Conservation (phyloP, 2,888 invertebrate species). For the Lacanobia oleracea region DNA sequence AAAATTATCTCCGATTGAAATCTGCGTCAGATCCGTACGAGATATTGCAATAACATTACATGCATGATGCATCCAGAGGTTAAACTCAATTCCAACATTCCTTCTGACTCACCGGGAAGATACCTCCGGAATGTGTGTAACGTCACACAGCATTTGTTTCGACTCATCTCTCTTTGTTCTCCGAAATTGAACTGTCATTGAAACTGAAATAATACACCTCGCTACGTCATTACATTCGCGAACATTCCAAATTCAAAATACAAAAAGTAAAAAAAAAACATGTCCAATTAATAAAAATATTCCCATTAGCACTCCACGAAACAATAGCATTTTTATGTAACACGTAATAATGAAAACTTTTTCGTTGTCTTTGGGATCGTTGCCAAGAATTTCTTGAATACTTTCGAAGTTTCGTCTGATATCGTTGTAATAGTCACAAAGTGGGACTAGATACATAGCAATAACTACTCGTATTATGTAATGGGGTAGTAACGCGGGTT, state of each 20-base stretch:
- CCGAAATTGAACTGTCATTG: slow-evolving; percentile 48
- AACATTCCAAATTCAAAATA: slow-evolving; percentile 11
- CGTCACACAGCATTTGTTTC: slow-evolving; percentile 45
- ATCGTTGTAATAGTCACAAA: slow-evolving; percentile 66
- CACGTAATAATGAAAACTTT: slow-evolving; percentile 51
- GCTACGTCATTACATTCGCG: neutral
- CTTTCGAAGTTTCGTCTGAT: slow-evolving; percentile 52
- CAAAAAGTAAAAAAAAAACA: slow-evolving; percentile 16
- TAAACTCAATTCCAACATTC: slow-evolving; percentile 29
- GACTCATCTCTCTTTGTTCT: slow-evolving; percentile 47
- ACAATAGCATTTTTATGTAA: slow-evolving; percentile 54
- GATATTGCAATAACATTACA: slow-evolving; percentile 30
- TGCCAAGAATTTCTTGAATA: slow-evolving; percentile 67
- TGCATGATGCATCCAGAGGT: slow-evolving; percentile 15
- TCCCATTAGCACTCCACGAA: slow-evolving; percentile 44
- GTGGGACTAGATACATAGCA: slow-evolving; percentile 55
- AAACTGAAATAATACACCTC: slow-evolving; percentile 16
- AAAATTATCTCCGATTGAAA: neutral
- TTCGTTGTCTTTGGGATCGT: slow-evolving; percentile 29
- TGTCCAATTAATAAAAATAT: slow-evolving; percentile 45
- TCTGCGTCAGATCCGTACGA: neutral
- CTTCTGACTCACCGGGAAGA: slow-evolving; percentile 47
- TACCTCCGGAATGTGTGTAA: slow-evolving; percentile 31
- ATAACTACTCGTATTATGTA: slow-evolving; percentile 35
- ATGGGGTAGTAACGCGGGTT: slow-evolving; percentile 6